phyloP scores from a whole-genome alignment of 2,797 vertebrate genomes.

The Neopelma chrysocephalum region DNA sequence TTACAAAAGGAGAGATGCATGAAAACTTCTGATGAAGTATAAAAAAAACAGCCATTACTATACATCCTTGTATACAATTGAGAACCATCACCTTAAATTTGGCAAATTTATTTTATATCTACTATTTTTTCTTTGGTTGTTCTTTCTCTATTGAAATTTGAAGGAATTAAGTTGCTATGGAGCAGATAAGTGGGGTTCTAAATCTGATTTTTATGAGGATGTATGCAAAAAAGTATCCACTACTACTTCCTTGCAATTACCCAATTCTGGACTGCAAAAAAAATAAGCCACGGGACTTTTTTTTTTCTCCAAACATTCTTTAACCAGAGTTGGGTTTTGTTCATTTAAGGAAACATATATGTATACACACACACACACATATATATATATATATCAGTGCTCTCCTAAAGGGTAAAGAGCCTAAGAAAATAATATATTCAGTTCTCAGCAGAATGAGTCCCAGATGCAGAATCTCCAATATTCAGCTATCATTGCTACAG shows the following conservation, averaged over 20 bases:
- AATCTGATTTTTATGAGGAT: background rate
- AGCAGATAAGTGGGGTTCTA: background rate
- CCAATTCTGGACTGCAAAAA: background rate
- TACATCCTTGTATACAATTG: background rate
- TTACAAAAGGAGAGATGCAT: conserved; percentile 44
- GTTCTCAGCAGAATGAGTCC: conserved; percentile 67
- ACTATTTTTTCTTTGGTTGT: background rate
- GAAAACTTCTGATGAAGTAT: conserved; percentile 35
- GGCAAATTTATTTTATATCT: background rate
- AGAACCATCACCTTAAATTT: background rate
- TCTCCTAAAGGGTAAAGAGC: conserved; percentile 45
- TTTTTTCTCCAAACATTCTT: background rate
- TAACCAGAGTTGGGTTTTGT: background rate
- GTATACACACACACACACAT: too few species aligned
- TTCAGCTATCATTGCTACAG: conserved; percentile 53
- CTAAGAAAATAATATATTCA: conserved; percentile 58
- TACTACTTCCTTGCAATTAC: background rate
- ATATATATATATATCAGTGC: background rate
- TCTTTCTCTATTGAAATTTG: background rate
- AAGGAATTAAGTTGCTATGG: background rate
- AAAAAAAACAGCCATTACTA: conserved; percentile 3
- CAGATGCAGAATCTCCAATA: conserved; percentile 60
- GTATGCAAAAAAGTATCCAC: background rate
- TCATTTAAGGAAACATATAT: background rate
- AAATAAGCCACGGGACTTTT: background rate